Conservation (phyloP, 1,140 invertebrate genomes). For the Eurosta solidaginis region DNA sequence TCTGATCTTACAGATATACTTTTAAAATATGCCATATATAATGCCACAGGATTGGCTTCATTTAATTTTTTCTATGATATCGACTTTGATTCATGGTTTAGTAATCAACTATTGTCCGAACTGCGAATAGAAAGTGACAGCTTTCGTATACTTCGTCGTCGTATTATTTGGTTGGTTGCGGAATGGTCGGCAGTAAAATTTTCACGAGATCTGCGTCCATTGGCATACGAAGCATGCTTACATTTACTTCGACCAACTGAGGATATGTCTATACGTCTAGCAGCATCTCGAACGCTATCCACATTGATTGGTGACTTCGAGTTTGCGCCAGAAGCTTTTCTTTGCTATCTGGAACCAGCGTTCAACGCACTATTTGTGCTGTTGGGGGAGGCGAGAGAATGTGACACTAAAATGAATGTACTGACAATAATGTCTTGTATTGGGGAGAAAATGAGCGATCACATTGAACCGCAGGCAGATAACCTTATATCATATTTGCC, state of each 20-base stretch:
- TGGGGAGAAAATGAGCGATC: slow-evolving; percentile 80
- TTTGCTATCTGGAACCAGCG: slow-evolving; percentile 76
- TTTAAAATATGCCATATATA: slow-evolving; percentile 93
- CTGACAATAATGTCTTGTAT: slow-evolving; percentile 88
- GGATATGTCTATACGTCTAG: slow-evolving; percentile 83
- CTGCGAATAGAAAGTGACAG: slow-evolving; percentile 80
- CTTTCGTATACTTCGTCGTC: slow-evolving; percentile 84
- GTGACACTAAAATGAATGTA: slow-evolving; percentile 93
- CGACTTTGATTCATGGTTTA: slow-evolving; percentile 93
- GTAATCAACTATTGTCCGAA: slow-evolving; percentile 80
- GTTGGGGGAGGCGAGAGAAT: slow-evolving; percentile 85
- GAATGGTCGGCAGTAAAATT: slow-evolving; percentile 88
- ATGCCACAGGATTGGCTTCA: slow-evolving; percentile 86
- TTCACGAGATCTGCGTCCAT: slow-evolving; percentile 75
- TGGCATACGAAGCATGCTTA: slow-evolving; percentile 79
- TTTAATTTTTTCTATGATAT: slow-evolving; percentile 92
- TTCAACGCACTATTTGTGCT: slow-evolving; percentile 82
- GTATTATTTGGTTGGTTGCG: slow-evolving; percentile 86
- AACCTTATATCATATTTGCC: slow-evolving; percentile 83
- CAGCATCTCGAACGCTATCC: slow-evolving; percentile 75
- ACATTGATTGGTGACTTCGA: slow-evolving; percentile 89
- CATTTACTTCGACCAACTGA: slow-evolving; percentile 73
- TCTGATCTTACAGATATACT: slow-evolving; percentile 77
- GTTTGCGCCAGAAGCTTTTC: slow-evolving; percentile 84
- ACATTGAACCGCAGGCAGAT: slow-evolving; percentile 69